phyloP scores from a whole-genome alignment of 2,888 invertebrate species.

The Gasteruption jaculator region DNA sequence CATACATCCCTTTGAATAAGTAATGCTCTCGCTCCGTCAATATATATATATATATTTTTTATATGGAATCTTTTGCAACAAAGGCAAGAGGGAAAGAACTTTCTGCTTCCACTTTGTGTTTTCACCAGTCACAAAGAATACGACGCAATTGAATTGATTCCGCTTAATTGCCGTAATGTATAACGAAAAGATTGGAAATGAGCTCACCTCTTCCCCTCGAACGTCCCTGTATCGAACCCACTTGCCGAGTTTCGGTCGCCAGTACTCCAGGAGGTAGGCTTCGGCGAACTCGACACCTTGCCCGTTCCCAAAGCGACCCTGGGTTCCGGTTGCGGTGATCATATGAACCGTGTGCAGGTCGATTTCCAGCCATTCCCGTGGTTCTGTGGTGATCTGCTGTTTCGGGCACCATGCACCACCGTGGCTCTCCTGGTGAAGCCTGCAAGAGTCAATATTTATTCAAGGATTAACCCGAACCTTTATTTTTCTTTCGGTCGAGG shows the following conservation, averaged over 20 bases:
- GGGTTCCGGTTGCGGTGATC: slow-evolving; percentile 75
- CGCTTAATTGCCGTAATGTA: too few relatives aligned
- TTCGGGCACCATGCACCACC: slow-evolving; percentile 94
- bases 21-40: too few relatives aligned
- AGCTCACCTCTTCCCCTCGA: slow-evolving; percentile 71
- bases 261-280: slow-evolving; percentile 78
- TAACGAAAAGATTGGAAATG: too few relatives aligned
- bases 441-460: slow-evolving; percentile 51
- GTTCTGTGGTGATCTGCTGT: slow-evolving; percentile 71
- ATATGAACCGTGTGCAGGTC: slow-evolving; percentile 75
- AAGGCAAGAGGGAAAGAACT: too few relatives aligned
- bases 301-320: slow-evolving; percentile 90
- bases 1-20: too few relatives aligned
- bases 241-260: slow-evolving; percentile 72
- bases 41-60: too few relatives aligned
- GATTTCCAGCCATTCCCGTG: slow-evolving; percentile 75
- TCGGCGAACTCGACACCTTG: slow-evolving; percentile 85
- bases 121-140: neutral
- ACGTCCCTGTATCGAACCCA: slow-evolving; percentile 78
- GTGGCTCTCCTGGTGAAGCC: slow-evolving; percentile 74
- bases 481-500: slow-evolving; percentile 23
- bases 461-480: slow-evolving; percentile 25
- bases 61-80: too few relatives aligned
- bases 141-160: slow-evolving; percentile 17
- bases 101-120: too few relatives aligned